Base-by-base conservation (phyloP, 1,140 invertebrate genomes). In the Glossosoma conforme region DNA sequence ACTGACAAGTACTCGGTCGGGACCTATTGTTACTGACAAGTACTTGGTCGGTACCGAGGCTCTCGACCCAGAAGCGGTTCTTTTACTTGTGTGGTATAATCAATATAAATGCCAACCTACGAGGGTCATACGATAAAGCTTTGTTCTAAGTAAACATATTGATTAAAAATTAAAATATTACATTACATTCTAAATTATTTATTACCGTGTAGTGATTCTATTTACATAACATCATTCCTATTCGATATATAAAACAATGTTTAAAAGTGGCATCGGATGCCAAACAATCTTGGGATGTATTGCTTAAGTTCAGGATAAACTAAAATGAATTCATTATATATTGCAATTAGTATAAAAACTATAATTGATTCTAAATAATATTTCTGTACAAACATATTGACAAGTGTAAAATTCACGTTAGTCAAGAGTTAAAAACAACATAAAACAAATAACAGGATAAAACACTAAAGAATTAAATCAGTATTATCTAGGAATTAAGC, bases 151-250 rank as follows among this genome's bases (percentile, higher is more conserved):
- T 51, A 51, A 53, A 47, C 30, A 50, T 49, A 50, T 41, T 4
- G n/a, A 33, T 55, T 41, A 48, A 33, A 24, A 52, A 56, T 57
- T 44, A 53, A 58, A 52, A 57, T 57, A 52, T 57, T 53, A 57
- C 50, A 57, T 47, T 52, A 49, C 49, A 53, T 46, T 50, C 46
- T 46, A 53, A 37, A 44, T 46, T 35, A 49, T 49, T 35, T 50
- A 51, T 56, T 33, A 51, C 42, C 54, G 48, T 46, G 40, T 48
- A 46, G 32, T 53, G 42, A 35, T 52, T 53, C 37, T 58, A 53
- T 53, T 45, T 53, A 58, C 51, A 58, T 44, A 52, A 52, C 28
- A 38, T 50, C 32, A 55, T 45, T 50, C 22, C 24, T 56, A 51
- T 36, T 36, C 15, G 48, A 44, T 42, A 46, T 32, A 52, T 52